Base-by-base conservation (phyloP, 2,888 invertebrate species). In the Siphlonurus alternatus region DNA sequence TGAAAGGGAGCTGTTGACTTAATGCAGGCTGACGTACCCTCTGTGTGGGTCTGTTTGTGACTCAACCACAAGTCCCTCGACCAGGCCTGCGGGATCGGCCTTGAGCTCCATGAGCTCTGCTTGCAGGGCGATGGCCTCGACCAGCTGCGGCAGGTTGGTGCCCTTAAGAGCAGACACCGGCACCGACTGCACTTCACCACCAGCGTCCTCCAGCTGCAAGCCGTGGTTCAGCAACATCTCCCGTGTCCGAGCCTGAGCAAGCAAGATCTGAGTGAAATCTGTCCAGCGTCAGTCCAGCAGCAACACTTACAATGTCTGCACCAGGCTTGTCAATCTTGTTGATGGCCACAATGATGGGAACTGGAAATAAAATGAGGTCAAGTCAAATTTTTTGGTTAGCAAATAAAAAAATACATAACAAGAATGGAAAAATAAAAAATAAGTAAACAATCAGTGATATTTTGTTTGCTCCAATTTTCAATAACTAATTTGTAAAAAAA, bases 321-420 rank as follows among this genome's bases (percentile, higher is more conserved):
- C 84, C 85, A 66, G 88, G 87, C 73, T 94, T 92, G 80, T 99
- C 99, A 71, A 96, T 93, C 81, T 99, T 99, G 79, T 99, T 99
- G 69, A 99, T 87, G 51, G 98, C 99, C 69, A 99, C 94, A 72
- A 99, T 84, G 51, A 99, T 87, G 0, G 96, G 94, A 70, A 97
- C 93, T 88, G 80, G 66, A 80, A 83, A 71, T n/a, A n/a, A n/a
- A n/a, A n/a, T n/a, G n/a, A n/a, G n/a, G n/a, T n/a, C n/a, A 67
- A 69, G 72, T 69, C 67, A 62, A 61, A 65, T 66, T 38, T 62
- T 62, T 63, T 54, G 64, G 1, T 62, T 61, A 62, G 25, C 20
- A 54, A 61, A 22, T 59, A 54, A 51, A 63, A n/a, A 20, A 60
- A 0, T 51, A 25, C 7, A 3, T 18, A 51, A 25, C 1, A 25